phyloP scores from a whole-genome alignment of 2,797 vertebrate genomes.

The Scyliorhinus canicula region DNA sequence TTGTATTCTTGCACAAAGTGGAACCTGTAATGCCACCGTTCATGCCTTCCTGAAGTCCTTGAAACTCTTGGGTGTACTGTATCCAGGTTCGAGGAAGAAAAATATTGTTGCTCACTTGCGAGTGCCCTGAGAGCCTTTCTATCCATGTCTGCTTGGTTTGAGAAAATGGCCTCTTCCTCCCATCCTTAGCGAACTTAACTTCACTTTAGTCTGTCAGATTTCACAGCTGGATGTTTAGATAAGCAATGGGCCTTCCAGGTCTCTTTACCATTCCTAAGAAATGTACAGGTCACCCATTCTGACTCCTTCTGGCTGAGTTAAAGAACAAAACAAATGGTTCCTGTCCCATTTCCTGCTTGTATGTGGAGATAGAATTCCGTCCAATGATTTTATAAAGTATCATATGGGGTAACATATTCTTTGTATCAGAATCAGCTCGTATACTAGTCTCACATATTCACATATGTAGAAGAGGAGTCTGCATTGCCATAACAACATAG shows the following conservation, averaged over 20 bases:
- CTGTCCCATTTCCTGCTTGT: not conserved
- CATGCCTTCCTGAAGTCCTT: too few species aligned
- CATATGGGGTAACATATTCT: not conserved
- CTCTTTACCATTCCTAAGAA: not conserved
- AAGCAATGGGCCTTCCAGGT: not conserved
- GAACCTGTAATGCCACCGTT: too few species aligned
- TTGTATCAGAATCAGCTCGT: not conserved
- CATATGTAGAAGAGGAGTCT: not conserved
- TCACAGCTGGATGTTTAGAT: too few species aligned
- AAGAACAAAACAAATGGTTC: not conserved
- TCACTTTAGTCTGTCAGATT: too few species aligned
- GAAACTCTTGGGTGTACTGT: too few species aligned
- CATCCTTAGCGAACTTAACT: too few species aligned
- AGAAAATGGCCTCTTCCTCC: too few species aligned
- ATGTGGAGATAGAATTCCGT: not conserved
- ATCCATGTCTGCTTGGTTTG: too few species aligned
- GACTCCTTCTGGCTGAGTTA: not conserved
- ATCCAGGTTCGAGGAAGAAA: too few species aligned
- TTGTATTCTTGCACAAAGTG: too few species aligned
- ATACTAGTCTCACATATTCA: not conserved
- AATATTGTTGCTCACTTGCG: too few species aligned
- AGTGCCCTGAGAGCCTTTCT: too few species aligned
- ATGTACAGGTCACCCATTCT: not conserved
- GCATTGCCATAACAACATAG: not conserved
- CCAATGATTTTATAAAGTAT: not conserved